Evolutionary conservation across 1,140 invertebrate species (phyloP), one percentile per base, ranked within the genome.

Genomic region (Onthophagus taurus): DNA sequence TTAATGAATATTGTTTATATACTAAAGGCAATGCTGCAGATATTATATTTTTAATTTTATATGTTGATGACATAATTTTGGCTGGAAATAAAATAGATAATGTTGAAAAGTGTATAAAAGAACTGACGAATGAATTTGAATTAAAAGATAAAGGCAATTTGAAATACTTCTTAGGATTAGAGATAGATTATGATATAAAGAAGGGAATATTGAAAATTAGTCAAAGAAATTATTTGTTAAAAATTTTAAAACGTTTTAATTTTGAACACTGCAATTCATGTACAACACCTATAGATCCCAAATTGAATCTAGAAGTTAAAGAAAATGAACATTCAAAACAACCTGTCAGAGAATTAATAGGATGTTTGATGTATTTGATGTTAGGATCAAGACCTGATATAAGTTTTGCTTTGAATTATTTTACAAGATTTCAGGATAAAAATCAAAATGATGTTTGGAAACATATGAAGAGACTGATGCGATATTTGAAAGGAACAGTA

Each of bases 401-500:
- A 17, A 49, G 59, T 3, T 70, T 56, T 47, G 55, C 64, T n/a
- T 60, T 70, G 3, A 49, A 45, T 49, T 49, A 29, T 35, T 34
- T 34, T 7, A 57, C 57, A 17, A 50, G 59, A 37, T 66, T 55
- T 49, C 50, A 55, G 11, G 49, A 51, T 30, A 50, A 50, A 18
- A 53, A 42, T 16, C 45, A 42, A 18, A 36, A 39, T 43, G 26
- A 20, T 11, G 57, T 63, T 44, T 67, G 61, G 61, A 48, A 42
- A 47, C 52, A 55, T 19, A 58, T 55, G 1, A 67, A 67, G 43
- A 47, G 59, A 23, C 51, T 70, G 5, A 50, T 68, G 8, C 24
- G 54, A 17, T 69, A 70, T 50, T 45, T 71, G 1, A 59, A 61
- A 29, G 59, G 50, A 20, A 69, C 68, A 36, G 26, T 49, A 16